Conservation (phyloP, 2,888 invertebrate genomes). For the Drosophila mulleri region DNA sequence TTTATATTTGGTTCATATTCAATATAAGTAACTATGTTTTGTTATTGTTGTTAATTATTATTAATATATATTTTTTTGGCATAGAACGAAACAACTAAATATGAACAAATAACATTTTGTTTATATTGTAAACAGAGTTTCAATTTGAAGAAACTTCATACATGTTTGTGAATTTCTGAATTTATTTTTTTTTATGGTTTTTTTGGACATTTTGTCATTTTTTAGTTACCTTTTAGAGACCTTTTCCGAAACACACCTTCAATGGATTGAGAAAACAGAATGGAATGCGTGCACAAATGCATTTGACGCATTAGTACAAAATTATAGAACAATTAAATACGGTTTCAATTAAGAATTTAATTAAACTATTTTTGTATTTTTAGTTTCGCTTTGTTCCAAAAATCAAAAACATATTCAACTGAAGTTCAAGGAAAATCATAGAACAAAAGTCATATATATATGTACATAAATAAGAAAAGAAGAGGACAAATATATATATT, state of each 20-base stretch:
- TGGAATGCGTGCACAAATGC: slow-evolving; percentile 87
- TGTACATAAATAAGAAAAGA: slow-evolving; percentile 25
- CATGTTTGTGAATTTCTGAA: slow-evolving; percentile 85
- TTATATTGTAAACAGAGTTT: slow-evolving; percentile 71
- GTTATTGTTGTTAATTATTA: slow-evolving; percentile 40
- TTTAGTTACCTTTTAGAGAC: slow-evolving; percentile 97
- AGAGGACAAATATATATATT: slow-evolving; percentile 34
- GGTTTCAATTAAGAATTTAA: slow-evolving; percentile 79
- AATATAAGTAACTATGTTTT: slow-evolving; percentile 53
- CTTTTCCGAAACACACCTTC: slow-evolving; percentile 98
- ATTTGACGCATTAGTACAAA: slow-evolving; percentile 86
- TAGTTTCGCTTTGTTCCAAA: slow-evolving; percentile 62
- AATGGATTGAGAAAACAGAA: slow-evolving; percentile 86
- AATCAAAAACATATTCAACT: slow-evolving; percentile 43
- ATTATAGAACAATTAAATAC: slow-evolving; percentile 86
- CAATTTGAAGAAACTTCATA: slow-evolving; percentile 79
- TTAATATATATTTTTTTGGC: slow-evolving; percentile 36
- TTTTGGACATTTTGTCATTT: slow-evolving; percentile 56
- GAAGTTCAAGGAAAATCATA: slow-evolving; percentile 43
- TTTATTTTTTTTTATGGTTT: slow-evolving; percentile 52
- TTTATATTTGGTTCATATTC: slow-evolving; percentile 57
- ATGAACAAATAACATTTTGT: slow-evolving; percentile 75
- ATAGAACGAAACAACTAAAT: slow-evolving; percentile 81
- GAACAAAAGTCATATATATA: slow-evolving; percentile 24
- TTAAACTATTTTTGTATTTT: slow-evolving; percentile 62